These are phyloP conservation scores for Nansenia antarctica DNA, from an alignment of 2,113 vertebrate species.

Conservation along the genomic window DNA sequence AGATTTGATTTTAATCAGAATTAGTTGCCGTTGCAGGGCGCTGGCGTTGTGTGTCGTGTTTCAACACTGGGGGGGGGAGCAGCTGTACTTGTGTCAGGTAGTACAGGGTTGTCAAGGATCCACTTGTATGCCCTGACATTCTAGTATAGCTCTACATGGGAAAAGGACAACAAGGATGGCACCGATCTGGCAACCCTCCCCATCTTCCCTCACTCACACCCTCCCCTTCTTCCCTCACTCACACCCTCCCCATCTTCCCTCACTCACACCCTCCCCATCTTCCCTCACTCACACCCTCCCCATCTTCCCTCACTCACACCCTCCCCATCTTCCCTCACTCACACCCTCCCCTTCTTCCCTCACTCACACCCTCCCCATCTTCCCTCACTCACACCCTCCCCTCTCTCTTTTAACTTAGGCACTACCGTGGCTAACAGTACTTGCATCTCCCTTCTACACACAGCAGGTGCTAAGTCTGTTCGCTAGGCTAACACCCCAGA, in stretches of 20 bases:
- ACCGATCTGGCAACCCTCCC: background rate
- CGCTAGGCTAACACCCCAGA: slow-evolving; percentile 32
- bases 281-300: no score
- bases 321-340: no score
- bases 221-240: no score
- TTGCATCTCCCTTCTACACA: slow-evolving; percentile 12
- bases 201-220: no score
- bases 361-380: no score
- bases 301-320: no score
- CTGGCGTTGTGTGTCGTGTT: background rate
- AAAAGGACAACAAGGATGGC: background rate
- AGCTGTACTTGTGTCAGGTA: slow-evolving; percentile 14
- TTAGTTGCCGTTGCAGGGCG: no score
- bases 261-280: no score
- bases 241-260: no score
- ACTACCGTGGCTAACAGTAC: slow-evolving; percentile 4
- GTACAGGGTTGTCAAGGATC: background rate
- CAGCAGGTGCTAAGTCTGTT: slow-evolving; percentile 33
- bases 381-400: no score
- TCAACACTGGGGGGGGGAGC: slow-evolving; percentile 26
- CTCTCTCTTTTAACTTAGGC: background rate
- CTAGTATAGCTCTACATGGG: background rate
- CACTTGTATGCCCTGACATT: background rate
- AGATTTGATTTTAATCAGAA: no score
- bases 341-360: no score